Evolutionary conservation across 2,113 vertebrate species (phyloP), one percentile per base, ranked within the genome.

Genomic region (Oxyura jamaicensis): DNA sequence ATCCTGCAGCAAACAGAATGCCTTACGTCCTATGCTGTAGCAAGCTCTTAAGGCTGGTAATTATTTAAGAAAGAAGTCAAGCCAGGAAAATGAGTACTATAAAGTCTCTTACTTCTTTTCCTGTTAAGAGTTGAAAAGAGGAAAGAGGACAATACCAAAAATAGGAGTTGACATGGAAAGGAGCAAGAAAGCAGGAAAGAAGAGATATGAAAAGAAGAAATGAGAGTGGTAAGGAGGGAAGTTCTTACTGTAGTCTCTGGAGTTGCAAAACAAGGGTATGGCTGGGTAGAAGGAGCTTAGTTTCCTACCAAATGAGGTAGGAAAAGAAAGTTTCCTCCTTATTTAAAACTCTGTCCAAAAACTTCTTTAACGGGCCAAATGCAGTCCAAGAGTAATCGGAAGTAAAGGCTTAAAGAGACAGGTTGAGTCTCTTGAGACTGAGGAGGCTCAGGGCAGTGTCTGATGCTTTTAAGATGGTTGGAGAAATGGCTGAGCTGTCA

Each of bases 341-440:
- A 10, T 46, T 84, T 65, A 69, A 73, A 91, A 35, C 8, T 46
- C 56, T 12, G 13, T 36, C 22, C 5, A 65, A 67, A 91, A 85
- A 29, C 22, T 36, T 17, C 7, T 80, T 82, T 44, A 56, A 39
- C 11, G 50, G 15, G 10, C 11, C 15, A 59, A 59, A 58, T 13
- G 4, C 0, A 0, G 28, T 15, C 17, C 10, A 15, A 63, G n/a
- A 9, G 7, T 65, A 84, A 66, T 36, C 13, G 33, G 36, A 65
- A 65, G 17, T 65, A 13, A 29, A 41, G 62, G 39, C 62, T 65
- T 26, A 65, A 23, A 28, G 36, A 28, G 36, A 29, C 4, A 19
- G 36, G 7, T 17, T 41, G 36, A 65, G 36, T 28, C 36, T 41
- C 62, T 41, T 65, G 62, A 65, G 26, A 39, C 26, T 41, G 17